phyloP scores from a whole-genome alignment of 2,797 vertebrate genomes.

The Cygnus olor region DNA sequence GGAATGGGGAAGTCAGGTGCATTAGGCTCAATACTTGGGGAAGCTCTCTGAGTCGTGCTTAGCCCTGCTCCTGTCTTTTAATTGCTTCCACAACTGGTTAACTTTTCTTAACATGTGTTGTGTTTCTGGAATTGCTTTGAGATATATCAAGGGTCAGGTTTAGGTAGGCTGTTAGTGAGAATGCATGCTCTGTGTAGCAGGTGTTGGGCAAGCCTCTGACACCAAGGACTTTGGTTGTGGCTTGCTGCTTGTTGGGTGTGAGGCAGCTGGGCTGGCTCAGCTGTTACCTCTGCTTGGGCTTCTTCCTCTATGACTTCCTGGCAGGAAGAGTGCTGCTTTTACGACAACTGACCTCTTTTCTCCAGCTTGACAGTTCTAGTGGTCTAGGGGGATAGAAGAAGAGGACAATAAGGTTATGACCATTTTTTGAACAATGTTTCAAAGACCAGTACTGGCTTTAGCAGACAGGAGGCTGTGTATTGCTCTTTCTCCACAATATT shows the following conservation, averaged over 20 bases:
- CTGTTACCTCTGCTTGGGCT: not conserved
- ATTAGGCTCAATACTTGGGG: not conserved
- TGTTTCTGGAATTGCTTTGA: not conserved
- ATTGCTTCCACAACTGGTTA: not conserved
- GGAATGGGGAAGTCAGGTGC: not conserved
- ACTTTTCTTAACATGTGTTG: not conserved
- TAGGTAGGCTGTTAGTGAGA: accelerated
- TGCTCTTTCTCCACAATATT: no score
- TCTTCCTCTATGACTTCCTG: no score
- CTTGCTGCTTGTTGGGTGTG: accelerated
- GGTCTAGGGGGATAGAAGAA: not conserved
- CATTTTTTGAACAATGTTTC: not conserved
- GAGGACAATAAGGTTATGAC: not conserved
- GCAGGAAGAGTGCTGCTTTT: not conserved
- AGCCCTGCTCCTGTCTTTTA: not conserved
- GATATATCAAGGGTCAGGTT: no score
- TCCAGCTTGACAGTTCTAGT: accelerated
- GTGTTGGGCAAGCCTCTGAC: no score
- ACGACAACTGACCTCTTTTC: no score
- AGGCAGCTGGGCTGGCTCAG: not conserved
- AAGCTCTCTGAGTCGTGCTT: not conserved
- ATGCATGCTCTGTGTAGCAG: accelerated
- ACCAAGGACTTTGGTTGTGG: no score
- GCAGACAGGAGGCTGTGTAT: not conserved
- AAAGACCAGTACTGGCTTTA: not conserved